Conservation (phyloP, 2,113 vertebrate genomes). For the Malurus cyaneus region DNA sequence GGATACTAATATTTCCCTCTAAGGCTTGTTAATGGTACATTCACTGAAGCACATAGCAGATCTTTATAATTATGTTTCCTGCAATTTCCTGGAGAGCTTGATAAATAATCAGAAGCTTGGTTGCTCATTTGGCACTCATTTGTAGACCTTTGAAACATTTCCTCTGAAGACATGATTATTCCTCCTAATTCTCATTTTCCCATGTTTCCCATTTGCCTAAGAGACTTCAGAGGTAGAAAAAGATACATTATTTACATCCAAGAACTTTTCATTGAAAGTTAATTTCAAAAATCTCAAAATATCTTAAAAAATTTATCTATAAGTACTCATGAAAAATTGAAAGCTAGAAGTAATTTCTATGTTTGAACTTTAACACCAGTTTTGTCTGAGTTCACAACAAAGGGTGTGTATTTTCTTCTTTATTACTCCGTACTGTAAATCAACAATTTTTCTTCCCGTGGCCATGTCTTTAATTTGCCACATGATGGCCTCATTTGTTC, state of each 20-base stretch:
- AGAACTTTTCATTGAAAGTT: neutral
- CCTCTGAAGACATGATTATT: neutral
- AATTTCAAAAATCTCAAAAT: neutral
- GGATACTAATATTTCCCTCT: neutral
- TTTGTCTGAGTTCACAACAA: neutral
- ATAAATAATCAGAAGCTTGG: neutral
- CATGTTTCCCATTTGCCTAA: neutral
- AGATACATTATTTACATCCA: neutral
- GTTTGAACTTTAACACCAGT: neutral
- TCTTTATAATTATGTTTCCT: neutral
- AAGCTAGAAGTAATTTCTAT: neutral
- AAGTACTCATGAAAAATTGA: neutral
- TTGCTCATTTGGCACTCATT: neutral
- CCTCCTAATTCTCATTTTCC: neutral
- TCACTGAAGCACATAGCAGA: neutral
- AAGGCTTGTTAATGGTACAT: neutral
- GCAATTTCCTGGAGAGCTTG: neutral
- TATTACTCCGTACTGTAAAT: neutral
- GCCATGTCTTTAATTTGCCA: conserved; percentile 2
- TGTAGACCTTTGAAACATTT: neutral
- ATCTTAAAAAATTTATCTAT: neutral
- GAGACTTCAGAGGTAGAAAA: neutral
- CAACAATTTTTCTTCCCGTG: neutral
- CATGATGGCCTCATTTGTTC: conserved; percentile 32
- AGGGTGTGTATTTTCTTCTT: neutral